phyloP scores from a whole-genome alignment of 1,140 invertebrate genomes.

The Araneus ventricosus region DNA sequence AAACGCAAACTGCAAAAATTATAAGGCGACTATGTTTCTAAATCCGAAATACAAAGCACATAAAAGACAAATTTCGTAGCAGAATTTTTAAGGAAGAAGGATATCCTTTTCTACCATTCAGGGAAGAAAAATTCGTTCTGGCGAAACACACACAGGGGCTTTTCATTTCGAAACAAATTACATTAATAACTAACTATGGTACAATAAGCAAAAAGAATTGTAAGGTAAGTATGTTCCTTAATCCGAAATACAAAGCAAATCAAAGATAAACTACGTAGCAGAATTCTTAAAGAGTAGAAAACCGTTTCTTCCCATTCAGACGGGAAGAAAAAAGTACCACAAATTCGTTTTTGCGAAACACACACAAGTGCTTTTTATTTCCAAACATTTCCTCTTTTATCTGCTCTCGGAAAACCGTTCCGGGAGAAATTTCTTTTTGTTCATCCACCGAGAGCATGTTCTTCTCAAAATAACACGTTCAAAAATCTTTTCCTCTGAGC shows the following conservation, averaged over 20 bases:
- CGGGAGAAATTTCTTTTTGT: conserved; percentile 15
- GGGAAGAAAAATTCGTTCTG: too few species aligned
- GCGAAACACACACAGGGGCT: too few species aligned
- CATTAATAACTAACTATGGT: too few species aligned
- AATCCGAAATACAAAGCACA: too few species aligned
- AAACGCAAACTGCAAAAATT: too few species aligned
- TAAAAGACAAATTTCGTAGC: too few species aligned
- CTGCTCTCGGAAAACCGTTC: neutral
- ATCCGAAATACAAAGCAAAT: neutral
- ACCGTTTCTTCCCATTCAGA: neutral
- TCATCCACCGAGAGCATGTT: conserved; percentile 9
- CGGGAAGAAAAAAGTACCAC: neutral
- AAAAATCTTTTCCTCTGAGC: conserved; percentile 22
- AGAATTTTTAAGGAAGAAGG: too few species aligned
- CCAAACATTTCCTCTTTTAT: neutral
- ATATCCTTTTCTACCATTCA: too few species aligned
- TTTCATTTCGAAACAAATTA: too few species aligned
- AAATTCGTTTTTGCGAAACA: conserved; percentile 28
- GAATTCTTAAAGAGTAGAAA: neutral
- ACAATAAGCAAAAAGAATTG: neutral
- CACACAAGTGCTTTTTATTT: conserved; percentile 8
- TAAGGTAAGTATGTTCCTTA: neutral
- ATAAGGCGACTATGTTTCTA: too few species aligned
- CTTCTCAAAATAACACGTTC: conserved; percentile 18
- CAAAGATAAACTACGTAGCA: neutral